Evolutionary conservation across 2,797 vertebrate species (phyloP), one percentile per base, ranked within the genome.

Genomic region (Esox masquinongy): DNA sequence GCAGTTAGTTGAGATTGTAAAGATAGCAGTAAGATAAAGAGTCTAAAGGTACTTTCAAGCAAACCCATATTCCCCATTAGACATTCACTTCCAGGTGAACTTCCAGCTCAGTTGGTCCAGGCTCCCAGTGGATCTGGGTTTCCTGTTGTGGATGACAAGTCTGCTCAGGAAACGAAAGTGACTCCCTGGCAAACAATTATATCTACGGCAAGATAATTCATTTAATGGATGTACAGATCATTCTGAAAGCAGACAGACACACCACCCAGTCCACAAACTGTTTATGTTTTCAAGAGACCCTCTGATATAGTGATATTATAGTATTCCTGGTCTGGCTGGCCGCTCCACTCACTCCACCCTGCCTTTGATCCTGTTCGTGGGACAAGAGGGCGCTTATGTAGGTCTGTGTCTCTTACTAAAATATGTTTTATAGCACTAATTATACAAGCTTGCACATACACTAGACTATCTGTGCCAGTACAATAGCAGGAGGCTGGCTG

Each of bases 291-390:
- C 8, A 56, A 6, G 8, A n/a, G 53, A n/a, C 19, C 11, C 34
- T 47, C 24, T 26, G 39, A 53, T 53, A 56, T n/a, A 5, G 51
- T 19, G 19, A 59, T n/a, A 22, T 6, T 16, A 51, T 8, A 63
- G 72, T 49, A 11, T 11, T 12, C 19, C 15, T 26, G 16, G 26
- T 22, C 43, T 17, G 39, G 68, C 24, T 14, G 6, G 15, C 34
- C 17, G 34, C 39, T 6, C 59, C 72, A 74, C 34, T 59, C 59
- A 74, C 39, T 26, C 72, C 56, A 36, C 53, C 59, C 59, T 74
- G 39, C 22, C 43, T 74, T 50, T 74, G 61, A 74, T 66, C 43
- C 47, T 11, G 14, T 26, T 31, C n/a, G 29, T 56, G 56, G 36
- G 36, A 24, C 26, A 73, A 63, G 24, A 64, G 39, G n/a, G 56